Percentiles rank a stretch among this genome's conserved stretches.
phyloP scores from a whole-genome alignment of 2,113 vertebrate genomes.

The Apodemus speciosus region DNA sequence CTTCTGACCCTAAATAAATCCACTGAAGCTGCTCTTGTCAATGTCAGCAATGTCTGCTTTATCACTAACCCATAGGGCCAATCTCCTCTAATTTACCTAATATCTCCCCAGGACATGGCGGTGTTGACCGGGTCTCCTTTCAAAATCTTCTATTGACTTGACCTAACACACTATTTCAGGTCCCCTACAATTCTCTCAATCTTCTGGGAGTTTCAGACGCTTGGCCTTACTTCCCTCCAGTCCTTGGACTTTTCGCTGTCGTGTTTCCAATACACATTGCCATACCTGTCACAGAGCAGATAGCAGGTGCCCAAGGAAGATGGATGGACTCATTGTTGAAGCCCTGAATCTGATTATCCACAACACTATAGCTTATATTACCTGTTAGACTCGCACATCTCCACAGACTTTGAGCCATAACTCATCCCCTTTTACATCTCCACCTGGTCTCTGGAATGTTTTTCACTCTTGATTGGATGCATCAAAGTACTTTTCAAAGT shows the following conservation, averaged over 20 bases:
- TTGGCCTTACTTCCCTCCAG: slow-evolving; percentile 7
- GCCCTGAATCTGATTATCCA: slow-evolving; percentile 59
- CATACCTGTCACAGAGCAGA: slow-evolving; percentile 23
- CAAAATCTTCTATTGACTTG: slow-evolving; percentile 36
- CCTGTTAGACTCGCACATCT: slow-evolving; percentile 26
- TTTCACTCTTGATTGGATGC: slow-evolving; percentile 49
- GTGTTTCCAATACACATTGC: slow-evolving; percentile 35
- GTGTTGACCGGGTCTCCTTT: not conserved
- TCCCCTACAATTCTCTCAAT: slow-evolving; percentile 2
- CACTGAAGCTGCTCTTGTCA: slow-evolving; percentile 33
- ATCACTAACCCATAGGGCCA: not conserved
- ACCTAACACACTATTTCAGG: slow-evolving; percentile 34
- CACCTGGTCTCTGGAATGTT: slow-evolving; percentile 18
- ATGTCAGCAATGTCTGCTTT: not conserved
- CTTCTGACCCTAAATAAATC: slow-evolving; percentile 57
- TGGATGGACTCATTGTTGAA: slow-evolving; percentile 57
- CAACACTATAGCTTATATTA: slow-evolving; percentile 46
- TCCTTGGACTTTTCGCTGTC: not conserved
- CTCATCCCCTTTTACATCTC: not conserved
- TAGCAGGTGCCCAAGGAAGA: slow-evolving; percentile 52
- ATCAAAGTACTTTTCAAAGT: slow-evolving; percentile 20
- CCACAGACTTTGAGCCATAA: slow-evolving; percentile 39
- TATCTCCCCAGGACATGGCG: slow-evolving; percentile 20
- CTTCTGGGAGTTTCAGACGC: slow-evolving; percentile 10
- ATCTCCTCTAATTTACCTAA: slow-evolving; percentile 48